phyloP scores from a whole-genome alignment of 2,113 vertebrate genomes.

The Jaculus jaculus region DNA sequence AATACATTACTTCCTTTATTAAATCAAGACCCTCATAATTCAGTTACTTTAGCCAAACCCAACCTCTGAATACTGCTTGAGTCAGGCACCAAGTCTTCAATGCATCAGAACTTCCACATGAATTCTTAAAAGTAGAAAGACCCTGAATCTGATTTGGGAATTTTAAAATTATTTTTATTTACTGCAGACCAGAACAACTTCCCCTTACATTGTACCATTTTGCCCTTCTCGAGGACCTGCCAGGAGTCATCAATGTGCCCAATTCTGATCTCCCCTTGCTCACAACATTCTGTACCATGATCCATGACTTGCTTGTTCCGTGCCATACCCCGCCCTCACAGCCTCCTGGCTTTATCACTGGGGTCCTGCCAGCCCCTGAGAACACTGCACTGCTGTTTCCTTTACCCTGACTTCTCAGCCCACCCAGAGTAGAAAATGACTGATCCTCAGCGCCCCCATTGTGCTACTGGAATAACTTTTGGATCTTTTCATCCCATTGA shows the following conservation, averaged over 20 bases:
- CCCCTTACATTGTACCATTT: not conserved
- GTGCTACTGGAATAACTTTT: not conserved
- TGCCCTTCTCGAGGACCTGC: not conserved
- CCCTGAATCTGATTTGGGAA: not conserved
- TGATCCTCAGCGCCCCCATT: not conserved
- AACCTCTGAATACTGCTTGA: not conserved
- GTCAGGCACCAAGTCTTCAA: not conserved
- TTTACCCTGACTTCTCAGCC: not conserved
- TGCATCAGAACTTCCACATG: not conserved
- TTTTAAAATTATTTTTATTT: not conserved
- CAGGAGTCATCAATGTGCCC: not conserved
- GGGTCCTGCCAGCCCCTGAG: not conserved
- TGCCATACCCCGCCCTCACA: not conserved
- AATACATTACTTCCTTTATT: too few relatives aligned
- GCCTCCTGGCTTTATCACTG: not conserved
- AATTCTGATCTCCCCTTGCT: not conserved
- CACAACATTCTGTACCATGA: not conserved
- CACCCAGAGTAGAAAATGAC: not conserved
- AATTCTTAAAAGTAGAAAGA: not conserved
- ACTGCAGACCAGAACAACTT: constrained; percentile 2
- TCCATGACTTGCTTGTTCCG: not conserved
- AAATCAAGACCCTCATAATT: too few relatives aligned
- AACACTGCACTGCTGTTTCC: not conserved
- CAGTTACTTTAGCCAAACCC: not conserved
- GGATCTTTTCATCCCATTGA: not conserved